Evolutionary conservation across 2,888 invertebrate species (phyloP), one percentile per base, ranked within the genome.

Genomic region (Drosophila flavopinicola): DNA sequence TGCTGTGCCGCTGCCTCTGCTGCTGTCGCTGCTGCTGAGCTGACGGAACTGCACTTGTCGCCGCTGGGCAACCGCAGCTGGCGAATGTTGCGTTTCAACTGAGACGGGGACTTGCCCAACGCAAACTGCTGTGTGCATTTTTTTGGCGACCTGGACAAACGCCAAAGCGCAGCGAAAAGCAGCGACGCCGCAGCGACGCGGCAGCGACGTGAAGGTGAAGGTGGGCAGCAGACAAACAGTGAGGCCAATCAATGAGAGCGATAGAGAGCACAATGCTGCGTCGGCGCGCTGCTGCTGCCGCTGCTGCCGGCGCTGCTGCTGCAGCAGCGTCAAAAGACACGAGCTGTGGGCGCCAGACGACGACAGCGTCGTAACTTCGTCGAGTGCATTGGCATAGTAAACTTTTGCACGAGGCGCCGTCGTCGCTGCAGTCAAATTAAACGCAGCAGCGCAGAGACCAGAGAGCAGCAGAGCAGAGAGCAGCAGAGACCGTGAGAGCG

Each of bases 1-100:
- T 41, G 47, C 49, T 63, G 41, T 41, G 47, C 49, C 49, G 41
- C 30, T 32, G 45, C 39, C 29, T n/a, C 15, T 48, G 35, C 56
- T 17, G n/a, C 6, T 25, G 2, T 32, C 45, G 11, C 30, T 5
- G 2, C 30, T 39, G 13, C 25, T 58, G 35, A 58, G 58, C 58
- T 59, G 59, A 30, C 37, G 37, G 41, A 67, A 52, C 61, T 58
- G 68, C 72, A 71, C 45, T 63, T 67, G 66, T 68, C 52, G 72
- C 60, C 60, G 85, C 56, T 78, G 85, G 82, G 75, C 87, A 79
- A 90, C 90, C 89, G 89, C 84, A 83, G 88, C 78, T 85, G 88
- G 88, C 86, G 88, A 89, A 88, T 83, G 90, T 89, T 89, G 87
- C 87, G 88, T 90, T 90, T 89, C 86, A 88, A 90, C 90, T 90